Evolutionary conservation across 2,888 invertebrate genomes (phyloP).

Genomic region (Agrilus mali): DNA sequence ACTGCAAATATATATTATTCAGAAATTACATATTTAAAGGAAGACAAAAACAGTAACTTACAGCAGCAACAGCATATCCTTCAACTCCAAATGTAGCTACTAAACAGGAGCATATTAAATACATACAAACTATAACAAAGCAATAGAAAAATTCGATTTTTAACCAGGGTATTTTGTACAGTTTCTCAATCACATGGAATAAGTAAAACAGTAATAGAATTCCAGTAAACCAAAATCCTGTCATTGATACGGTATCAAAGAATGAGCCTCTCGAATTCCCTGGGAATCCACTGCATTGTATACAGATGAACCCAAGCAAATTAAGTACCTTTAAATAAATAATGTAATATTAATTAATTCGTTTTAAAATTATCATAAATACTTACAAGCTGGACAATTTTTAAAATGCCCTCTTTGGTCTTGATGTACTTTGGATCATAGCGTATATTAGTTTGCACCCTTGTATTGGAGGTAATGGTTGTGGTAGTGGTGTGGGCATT

Average conservation of each 20-base stretch:
- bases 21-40: background rate
- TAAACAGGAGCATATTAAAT: constrained; percentile 61
- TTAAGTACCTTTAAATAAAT: constrained; percentile 46
- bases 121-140: constrained; percentile 59
- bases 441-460: constrained; percentile 59
- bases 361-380: constrained; percentile 1
- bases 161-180: constrained; percentile 77
- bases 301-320: constrained; percentile 70
- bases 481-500: constrained; percentile 64
- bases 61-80: constrained; percentile 59
- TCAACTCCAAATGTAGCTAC: constrained; percentile 47
- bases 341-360: background rate
- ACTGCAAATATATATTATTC: constrained; percentile 42
- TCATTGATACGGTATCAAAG: constrained; percentile 70
- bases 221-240: constrained; percentile 75
- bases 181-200: constrained; percentile 76
- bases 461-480: constrained; percentile 51
- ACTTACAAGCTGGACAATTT: constrained; percentile 65
- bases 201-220: constrained; percentile 67
- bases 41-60: constrained; percentile 36
- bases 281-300: constrained; percentile 39
- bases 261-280: constrained; percentile 49
- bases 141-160: constrained; percentile 70
- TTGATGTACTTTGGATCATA: constrained; percentile 60
- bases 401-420: constrained; percentile 64